Base-by-base conservation (phyloP, 2,888 invertebrate species). In the Corythucha ciliata region DNA sequence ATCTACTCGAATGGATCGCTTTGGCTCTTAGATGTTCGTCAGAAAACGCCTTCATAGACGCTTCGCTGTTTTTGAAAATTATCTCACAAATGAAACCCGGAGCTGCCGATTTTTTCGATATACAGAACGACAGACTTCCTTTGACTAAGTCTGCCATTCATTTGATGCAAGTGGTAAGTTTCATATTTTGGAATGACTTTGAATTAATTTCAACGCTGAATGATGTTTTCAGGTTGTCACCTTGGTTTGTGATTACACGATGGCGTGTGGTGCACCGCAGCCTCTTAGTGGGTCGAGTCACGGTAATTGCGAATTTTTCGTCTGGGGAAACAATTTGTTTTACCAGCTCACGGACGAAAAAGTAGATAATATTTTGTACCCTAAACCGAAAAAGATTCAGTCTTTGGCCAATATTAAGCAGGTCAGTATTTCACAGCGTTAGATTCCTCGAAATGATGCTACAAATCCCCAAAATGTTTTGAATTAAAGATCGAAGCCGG, bases 311-410 rank as follows among this genome's bases (percentile, higher is more conserved):
- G 74, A 76, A 61, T 76, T 76, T 12, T 78, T 72, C 64, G 75
- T 78, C 18, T 79, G 78, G 77, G 79, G 79, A 2, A 78, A 77
- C 61, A 79, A 79, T 67, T 77, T 77, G 4, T 77, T 77, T 5
- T 75, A 76, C 64, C 79, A 79, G 62, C 64, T 79, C 32, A 77
- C 77, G 6, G 77, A 78, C 62, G 77, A 75, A 7, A 72, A 67
- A 36, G 72, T 73, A 58, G 79, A 79, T 61, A 77, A 77, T 64
- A 72, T 79, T 27, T 66, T 76, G 21, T 63, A 73, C 29, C 78
- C 78, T 1, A 71, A 74, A 56, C 78, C 79, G 2, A 70, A 74
- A 56, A 68, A 73, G 39, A 74, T 77, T 0, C 69, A 72, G 47
- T 69, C 73, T n/a, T 77, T 79, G 63, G 69, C 66, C 36, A 71